These are phyloP conservation scores for Eutrigla gurnardus DNA, from an alignment of 2,797 vertebrate genomes.

Conservation along the genomic window DNA sequence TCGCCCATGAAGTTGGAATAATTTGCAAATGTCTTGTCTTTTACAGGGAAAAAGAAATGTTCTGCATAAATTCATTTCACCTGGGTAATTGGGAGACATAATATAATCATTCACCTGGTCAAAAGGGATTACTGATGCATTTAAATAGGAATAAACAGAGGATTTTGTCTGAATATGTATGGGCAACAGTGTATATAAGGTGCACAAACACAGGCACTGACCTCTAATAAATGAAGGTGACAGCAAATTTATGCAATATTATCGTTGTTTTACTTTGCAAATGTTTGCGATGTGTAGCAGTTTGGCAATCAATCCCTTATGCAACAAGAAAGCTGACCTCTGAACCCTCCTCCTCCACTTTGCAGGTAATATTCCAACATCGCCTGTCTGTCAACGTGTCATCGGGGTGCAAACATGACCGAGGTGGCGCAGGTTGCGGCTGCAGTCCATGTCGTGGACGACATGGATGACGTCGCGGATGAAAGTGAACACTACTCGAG, in stretches of 20 bases:
- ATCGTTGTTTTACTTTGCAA: neutral
- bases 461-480: slow-evolving; percentile 45
- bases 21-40: no score
- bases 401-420: slow-evolving; percentile 73
- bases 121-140: no score
- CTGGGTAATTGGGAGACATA: no score
- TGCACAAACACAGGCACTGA: neutral
- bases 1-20: no score
- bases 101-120: no score
- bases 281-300: neutral
- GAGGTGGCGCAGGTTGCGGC: slow-evolving; percentile 76
- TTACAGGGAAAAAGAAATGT: no score
- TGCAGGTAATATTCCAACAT: slow-evolving; percentile 58
- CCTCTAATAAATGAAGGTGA: neutral
- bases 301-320: neutral
- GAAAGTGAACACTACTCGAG: slow-evolving; percentile 42
- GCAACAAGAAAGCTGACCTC: neutral
- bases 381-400: slow-evolving; percentile 71
- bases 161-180: no score
- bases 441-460: slow-evolving; percentile 31
- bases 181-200: no score
- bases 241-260: neutral
- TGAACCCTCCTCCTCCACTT: slow-evolving; percentile 6
- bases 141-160: no score
- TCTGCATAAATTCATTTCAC: no score